A percentile compares a stretch with the other conserved stretches of the same genome.
phyloP scores from a whole-genome alignment of 1,140 invertebrate species.

The Ceratosolen solmsi region DNA sequence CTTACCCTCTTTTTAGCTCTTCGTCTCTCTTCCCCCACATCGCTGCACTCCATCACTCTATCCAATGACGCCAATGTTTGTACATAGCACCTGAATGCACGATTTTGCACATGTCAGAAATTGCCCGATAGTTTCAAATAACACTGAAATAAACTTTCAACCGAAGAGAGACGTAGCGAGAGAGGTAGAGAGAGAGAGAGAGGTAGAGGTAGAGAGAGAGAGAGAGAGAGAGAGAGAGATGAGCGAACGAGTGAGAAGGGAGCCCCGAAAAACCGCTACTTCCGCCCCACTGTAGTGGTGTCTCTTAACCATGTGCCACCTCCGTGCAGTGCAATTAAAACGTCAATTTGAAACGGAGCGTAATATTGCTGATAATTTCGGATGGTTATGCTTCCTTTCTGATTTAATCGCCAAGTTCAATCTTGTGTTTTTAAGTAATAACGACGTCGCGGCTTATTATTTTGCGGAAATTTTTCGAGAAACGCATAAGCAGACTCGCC shows the following conservation, averaged over 20 bases:
- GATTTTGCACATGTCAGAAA: constrained; percentile 14
- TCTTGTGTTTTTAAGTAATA: neutral
- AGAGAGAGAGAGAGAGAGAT: no score
- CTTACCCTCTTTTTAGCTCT: neutral
- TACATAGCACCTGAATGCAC: neutral
- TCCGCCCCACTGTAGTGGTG: neutral
- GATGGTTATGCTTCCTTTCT: constrained; percentile 30
- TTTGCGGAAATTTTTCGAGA: constrained; percentile 23
- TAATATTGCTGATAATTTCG: constrained; percentile 11
- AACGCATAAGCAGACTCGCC: neutral
- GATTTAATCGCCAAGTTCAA: constrained; percentile 32
- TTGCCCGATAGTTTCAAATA: neutral
- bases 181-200: no score
- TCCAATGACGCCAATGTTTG: neutral
- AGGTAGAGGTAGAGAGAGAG: no score
- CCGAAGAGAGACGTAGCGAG: no score
- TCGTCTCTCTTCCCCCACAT: neutral
- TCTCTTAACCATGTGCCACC: neutral
- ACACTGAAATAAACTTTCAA: neutral
- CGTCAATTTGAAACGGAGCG: constrained; percentile 37
- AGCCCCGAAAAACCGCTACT: constrained; percentile 12
- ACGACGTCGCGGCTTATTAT: constrained; percentile 12
- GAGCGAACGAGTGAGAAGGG: neutral
- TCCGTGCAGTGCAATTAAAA: constrained; percentile 43
- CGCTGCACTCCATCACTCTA: neutral